Evolutionary conservation across 2,797 vertebrate genomes (phyloP), one percentile per base, ranked within the genome.

Genomic region (Molothrus ater): DNA sequence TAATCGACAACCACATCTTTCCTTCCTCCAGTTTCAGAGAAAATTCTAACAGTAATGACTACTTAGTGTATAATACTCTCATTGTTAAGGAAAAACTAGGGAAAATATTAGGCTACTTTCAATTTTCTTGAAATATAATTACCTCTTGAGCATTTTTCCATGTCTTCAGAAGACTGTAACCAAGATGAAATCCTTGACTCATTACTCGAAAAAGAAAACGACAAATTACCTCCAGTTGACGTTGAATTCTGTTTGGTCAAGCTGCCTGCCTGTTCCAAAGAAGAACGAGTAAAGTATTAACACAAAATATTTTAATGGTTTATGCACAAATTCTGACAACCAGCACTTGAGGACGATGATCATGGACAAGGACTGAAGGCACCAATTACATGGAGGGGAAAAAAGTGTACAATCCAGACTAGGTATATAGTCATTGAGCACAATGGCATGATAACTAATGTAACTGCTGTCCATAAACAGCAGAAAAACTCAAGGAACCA

Each of bases 71-170:
- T 42, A 65, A 66, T 47, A 69, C 17, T 63, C 22, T 34, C 3
- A 1, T 19, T 61, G 20, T 50, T 24, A 81, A 79, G 51, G 51
- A 80, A 86, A 61, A 80, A 24, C 6, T 11, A 81, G 26, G 16
- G 16, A 22, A 95, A 71, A 57, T 43, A 65, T 7, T 43, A 88
- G 76, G 29, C 47, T 84, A 81, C 42, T 63, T 93, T 60, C 64
- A 54, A 31, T 38, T 69, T 88, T 50, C 15, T 87, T 87, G 24
- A 43, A 31, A 48, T 50, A 43, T 65, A 36, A 90, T 54, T 95
- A 99, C 99, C 99, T 99, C 98, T 99, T 53, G 98, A 98, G 97
- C 99, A 99, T 95, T 98, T 99, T 96, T 99, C 99, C 98, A 99
- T 99, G 96, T 99, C 99, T 21, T 99, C 99, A 56, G 99, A 99